phyloP scores from a whole-genome alignment of 2,113 vertebrate genomes.

The Scomber japonicus region DNA sequence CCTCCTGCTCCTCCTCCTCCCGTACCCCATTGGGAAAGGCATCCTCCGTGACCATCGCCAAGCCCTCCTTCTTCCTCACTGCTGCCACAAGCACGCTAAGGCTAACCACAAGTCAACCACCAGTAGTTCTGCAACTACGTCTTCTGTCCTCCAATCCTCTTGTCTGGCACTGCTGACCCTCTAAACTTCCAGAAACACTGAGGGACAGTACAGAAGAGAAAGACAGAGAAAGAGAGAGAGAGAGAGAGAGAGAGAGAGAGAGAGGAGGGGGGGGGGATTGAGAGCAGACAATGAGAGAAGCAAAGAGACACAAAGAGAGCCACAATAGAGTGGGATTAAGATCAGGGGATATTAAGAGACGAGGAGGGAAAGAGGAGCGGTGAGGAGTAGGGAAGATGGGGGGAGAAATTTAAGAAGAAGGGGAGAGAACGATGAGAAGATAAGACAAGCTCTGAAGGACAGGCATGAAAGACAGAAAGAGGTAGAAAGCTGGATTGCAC shows the following conservation, averaged over 20 bases:
- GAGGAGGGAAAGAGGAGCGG: background rate
- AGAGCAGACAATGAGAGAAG: conserved; percentile 36
- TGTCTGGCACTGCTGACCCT: conserved; percentile 52
- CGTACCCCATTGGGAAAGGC: conserved; percentile 72
- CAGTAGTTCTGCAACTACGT: conserved; percentile 51
- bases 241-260: no score
- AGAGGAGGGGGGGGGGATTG: background rate
- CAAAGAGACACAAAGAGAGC: conserved; percentile 48
- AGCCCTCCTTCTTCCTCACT: conserved; percentile 56
- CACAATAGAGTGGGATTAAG: conserved; percentile 59
- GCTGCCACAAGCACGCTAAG: conserved; percentile 68
- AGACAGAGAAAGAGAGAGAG: background rate
- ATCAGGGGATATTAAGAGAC: conserved; percentile 47
- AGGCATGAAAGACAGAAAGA: conserved; percentile 40
- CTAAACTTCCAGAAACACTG: conserved; percentile 31
- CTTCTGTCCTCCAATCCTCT: conserved; percentile 57
- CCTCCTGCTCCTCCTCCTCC: conserved; percentile 65
- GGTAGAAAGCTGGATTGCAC: conserved; percentile 31
- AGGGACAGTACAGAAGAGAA: background rate
- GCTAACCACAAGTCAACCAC: conserved; percentile 60
- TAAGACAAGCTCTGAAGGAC: conserved; percentile 32
- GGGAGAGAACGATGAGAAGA: conserved; percentile 31
- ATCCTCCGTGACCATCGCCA: conserved; percentile 80
- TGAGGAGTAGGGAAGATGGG: conserved; percentile 19
- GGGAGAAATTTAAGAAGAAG: conserved; percentile 13